Conservation (phyloP, 2,888 invertebrate species). For the Laothoe populi region DNA sequence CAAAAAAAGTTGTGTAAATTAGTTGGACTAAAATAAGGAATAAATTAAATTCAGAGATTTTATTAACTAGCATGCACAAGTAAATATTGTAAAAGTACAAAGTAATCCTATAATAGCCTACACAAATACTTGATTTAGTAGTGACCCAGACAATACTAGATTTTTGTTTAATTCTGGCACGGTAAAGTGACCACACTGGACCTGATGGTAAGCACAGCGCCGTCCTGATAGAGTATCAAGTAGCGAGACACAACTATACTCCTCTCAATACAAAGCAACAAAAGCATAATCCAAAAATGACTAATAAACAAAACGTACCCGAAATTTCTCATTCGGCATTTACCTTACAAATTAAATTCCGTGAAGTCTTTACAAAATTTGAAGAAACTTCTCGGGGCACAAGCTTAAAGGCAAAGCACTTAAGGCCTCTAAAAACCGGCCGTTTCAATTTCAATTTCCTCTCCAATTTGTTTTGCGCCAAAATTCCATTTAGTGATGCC, state of each 20-base stretch:
- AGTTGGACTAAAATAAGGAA: not conserved
- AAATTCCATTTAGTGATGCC: constrained; percentile 42
- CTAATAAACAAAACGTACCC: constrained; percentile 15
- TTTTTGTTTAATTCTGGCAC: too few species aligned
- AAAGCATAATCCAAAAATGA: not conserved
- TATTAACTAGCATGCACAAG: not conserved
- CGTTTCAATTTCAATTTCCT: constrained; percentile 43
- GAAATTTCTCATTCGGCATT: constrained; percentile 17
- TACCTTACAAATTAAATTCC: constrained; percentile 30
- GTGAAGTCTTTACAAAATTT: constrained; percentile 37
- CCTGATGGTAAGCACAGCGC: too few species aligned
- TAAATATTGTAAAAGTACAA: not conserved
- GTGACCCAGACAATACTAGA: too few species aligned
- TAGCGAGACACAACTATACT: too few species aligned
- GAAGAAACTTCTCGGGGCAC: constrained; percentile 40
- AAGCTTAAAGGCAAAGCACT: constrained; percentile 35
- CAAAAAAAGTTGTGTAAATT: constrained; percentile 23
- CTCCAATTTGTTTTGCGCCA: constrained; percentile 44
- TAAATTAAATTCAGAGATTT: not conserved
- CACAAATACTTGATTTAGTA: too few species aligned
- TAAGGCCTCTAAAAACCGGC: constrained; percentile 33
- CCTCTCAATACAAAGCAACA: not conserved
- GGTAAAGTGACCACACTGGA: too few species aligned
- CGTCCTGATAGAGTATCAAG: too few species aligned
- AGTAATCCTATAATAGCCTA: not conserved